Evolutionary conservation across 2,797 vertebrate species (phyloP), one percentile per base, ranked within the genome.

Genomic region (Acanthiza pusilla): DNA sequence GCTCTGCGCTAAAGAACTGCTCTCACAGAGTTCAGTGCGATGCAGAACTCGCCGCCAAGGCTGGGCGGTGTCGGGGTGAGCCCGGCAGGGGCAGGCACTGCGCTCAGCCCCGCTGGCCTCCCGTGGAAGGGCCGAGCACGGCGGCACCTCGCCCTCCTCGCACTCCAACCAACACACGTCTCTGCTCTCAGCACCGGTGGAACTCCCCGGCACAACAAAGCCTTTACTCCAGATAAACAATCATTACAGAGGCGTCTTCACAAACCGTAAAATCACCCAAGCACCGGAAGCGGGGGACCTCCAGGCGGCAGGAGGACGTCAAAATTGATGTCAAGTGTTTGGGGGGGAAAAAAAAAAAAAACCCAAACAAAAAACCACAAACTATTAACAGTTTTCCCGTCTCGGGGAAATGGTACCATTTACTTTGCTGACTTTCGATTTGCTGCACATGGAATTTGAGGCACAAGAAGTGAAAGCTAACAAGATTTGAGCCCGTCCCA

Each of bases 21-120:
- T 27, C 8, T 13, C 7, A 15, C 19, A 3, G 70, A n/a, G 57
- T 0, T 19, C 57, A 21, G 2, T 0, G 23, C n/a, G 4, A 3
- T 16, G 77, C 70, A 34, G 34, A 32, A 9, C 18, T 5, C 0
- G 0, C 18, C 11, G 42, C 48, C 18, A 38, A 0, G 7, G 23
- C 8, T 7, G 42, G 16, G n/a, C 0, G 9, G 11, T 0, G 17
- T 7, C 2, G 3, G 16, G 12, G 10, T 0, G 1, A 65, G 68
- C 3, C 27, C 2, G 0, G 15, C 15, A 15, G 20, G 12, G 53
- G 63, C 34, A 1, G 1, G 21, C 3, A 36, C 34, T 1, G 55
- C 1, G 20, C 26, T 26, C 17, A 5, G 73, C 14, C 29, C 50
- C 53, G 18, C 18, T 0, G 23, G 16, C 32, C 18, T 15, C 48